These are phyloP conservation scores for Phymastichus coffea DNA, from an alignment of 1,140 invertebrate species.

Conservation along the genomic window DNA sequence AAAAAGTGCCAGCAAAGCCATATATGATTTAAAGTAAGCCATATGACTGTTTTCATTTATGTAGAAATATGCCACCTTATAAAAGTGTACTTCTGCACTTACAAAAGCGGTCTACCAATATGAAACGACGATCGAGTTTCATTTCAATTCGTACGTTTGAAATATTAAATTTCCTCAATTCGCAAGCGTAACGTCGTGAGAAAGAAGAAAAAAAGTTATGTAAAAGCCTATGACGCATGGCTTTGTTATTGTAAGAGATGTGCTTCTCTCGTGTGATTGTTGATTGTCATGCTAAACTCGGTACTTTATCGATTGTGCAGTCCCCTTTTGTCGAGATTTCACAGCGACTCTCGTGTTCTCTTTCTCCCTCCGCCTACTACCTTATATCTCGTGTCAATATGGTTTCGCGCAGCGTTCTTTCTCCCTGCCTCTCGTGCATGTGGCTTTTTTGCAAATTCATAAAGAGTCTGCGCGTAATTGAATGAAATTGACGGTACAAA, in stretches of 20 bases:
- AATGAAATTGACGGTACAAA: slow-evolving; percentile 20
- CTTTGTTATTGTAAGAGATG: slow-evolving; percentile 23
- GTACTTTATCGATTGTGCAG: slow-evolving; percentile 22
- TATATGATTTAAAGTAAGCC: too few species aligned
- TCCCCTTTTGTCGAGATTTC: slow-evolving; percentile 6
- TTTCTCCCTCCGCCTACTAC: slow-evolving; percentile 1
- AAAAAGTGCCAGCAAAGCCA: too few species aligned
- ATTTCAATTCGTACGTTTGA: slow-evolving; percentile 12
- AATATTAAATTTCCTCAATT: slow-evolving; percentile 14
- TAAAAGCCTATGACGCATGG: neutral
- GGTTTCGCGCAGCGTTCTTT: too few species aligned
- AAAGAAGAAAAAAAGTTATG: slow-evolving; percentile 29
- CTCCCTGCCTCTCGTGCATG: too few species aligned
- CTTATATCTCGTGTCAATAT: slow-evolving; percentile 7
- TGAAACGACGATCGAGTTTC: too few species aligned
- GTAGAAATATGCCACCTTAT: too few species aligned
- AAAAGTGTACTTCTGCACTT: too few species aligned
- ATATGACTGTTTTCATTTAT: too few species aligned
- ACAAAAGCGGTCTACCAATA: too few species aligned
- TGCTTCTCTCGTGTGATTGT: slow-evolving; percentile 42
- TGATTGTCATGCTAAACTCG: slow-evolving; percentile 43
- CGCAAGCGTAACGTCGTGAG: too few species aligned
- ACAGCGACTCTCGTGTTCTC: slow-evolving; percentile 12
- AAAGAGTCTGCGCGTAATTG: slow-evolving; percentile 22
- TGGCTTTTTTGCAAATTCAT: slow-evolving; percentile 29